phyloP scores from a whole-genome alignment of 2,888 invertebrate species.

The Dolichomitus sp. region DNA sequence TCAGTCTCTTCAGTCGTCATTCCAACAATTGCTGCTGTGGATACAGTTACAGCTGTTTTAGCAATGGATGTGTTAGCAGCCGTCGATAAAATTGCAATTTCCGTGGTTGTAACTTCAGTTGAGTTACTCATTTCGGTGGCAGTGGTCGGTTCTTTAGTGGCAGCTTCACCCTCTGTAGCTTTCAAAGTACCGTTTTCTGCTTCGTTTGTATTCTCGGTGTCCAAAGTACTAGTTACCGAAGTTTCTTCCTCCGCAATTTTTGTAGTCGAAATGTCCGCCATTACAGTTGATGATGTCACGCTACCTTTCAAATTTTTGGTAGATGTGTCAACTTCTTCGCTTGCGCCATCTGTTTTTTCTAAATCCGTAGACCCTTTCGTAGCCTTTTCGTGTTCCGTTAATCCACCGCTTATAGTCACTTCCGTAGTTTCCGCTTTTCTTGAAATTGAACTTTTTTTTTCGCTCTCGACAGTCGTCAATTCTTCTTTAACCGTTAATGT shows the following conservation, averaged over 20 bases:
- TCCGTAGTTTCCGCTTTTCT: not conserved
- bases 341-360: not conserved
- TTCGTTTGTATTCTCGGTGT: not conserved
- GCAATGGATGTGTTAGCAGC: not conserved
- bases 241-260: conserved; percentile 14
- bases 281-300: not conserved
- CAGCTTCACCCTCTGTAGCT: not conserved
- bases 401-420: not conserved
- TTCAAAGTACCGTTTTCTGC: not conserved
- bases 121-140: not conserved
- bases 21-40: not conserved
- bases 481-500: not conserved
- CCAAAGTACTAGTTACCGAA: conserved; percentile 1
- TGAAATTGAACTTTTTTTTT: not conserved
- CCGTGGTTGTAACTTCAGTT: conserved; percentile 2
- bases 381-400: not conserved
- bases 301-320: not conserved
- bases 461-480: not conserved
- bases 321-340: not conserved
- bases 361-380: not conserved
- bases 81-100: not conserved
- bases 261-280: not conserved
- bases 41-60: not conserved
- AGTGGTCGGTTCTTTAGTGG: conserved; percentile 18
- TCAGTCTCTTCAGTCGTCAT: not conserved